Percentiles rank a stretch among this genome's conserved stretches.
phyloP scores from a whole-genome alignment of 2,113 vertebrate genomes.

The zebrafish (Danio rerio) region DNA sequence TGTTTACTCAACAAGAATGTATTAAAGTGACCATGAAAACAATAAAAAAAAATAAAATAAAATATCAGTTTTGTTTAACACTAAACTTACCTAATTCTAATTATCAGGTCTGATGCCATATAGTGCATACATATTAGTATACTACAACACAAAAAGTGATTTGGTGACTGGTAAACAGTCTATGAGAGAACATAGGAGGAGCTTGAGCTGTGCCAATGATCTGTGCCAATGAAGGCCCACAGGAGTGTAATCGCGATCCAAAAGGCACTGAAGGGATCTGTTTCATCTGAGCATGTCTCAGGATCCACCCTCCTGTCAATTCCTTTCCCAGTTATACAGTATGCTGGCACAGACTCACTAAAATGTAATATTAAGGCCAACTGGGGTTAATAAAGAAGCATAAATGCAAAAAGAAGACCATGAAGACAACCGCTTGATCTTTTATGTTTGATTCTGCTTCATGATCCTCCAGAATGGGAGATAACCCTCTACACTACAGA shows the following conservation, averaged over 20 bases:
- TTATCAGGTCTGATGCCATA: background rate
- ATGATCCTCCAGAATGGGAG: background rate
- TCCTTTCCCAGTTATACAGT: slow-evolving; percentile 8
- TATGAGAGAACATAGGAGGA: background rate
- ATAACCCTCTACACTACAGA: background rate
- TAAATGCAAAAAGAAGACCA: slow-evolving; percentile 1
- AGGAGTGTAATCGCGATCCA: slow-evolving; percentile 25
- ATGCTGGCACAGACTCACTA: slow-evolving; percentile 13
- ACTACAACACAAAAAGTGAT: background rate
- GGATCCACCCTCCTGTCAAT: slow-evolving; percentile 42
- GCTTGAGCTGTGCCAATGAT: slow-evolving; percentile 12
- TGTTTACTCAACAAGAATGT: background rate
- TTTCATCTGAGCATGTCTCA: slow-evolving; percentile 19
- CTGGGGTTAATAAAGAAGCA: background rate
- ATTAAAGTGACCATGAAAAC: background rate
- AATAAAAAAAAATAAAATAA: background rate
- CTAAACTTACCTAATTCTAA: background rate
- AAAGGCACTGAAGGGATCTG: slow-evolving; percentile 2
- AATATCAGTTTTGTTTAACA: background rate
- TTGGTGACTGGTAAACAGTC: background rate
- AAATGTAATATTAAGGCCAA: slow-evolving; percentile 21
- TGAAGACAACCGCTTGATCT: background rate
- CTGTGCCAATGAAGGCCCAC: slow-evolving; percentile 22
- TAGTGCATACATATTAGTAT: background rate
- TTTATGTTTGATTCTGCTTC: background rate